Base-by-base conservation (phyloP, 23 tunicate genomes). In the Halocynthia roretzi region DNA sequence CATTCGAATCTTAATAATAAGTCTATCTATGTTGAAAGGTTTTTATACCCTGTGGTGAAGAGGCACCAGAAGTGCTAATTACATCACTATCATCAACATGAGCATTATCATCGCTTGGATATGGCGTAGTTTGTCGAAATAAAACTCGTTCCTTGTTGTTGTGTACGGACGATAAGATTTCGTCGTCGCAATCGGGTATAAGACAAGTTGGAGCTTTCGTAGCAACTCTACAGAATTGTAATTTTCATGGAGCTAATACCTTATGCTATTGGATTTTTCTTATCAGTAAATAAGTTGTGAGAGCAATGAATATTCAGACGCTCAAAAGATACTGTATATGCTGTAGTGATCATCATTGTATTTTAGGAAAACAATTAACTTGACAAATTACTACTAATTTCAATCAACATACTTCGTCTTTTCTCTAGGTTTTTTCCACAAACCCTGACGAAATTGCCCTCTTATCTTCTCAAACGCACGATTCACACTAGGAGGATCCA, bases 91-190 rank as follows among this genome's bases (percentile, higher is more conserved):
- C 84, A 7, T 81, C 84, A 17, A 71, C 54, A 4, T 58, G 64
- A 2, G 62, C 78, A 53, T 52, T 56, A 19, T 65, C 83, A 58
- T 81, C 84, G 79, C 84, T 81, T 5, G 84, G 84, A 50, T 63
- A 81, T 8, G 84, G 84, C 0, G 84, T 71, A 20, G 56, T 64
- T 14, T 55, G 60, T 7, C 65, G 61, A 54, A 71, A 81, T 14
- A 12, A 14, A 11, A 81, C 31, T 71, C 49, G 71, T 20, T 71
- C 23, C 14, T 51, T 17, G 18, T 67, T 67, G 10, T 51, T 48
- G 15, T 8, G 50, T 19, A 50, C 54, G 23, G 40, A 58, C 69
- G 65, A 52, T 44, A 21, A 40, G 9, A 65, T 65, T 65, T 65
- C 70, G 31, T 65, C 70, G 31, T 65, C 70, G 19, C 31, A 40